Conservation (phyloP, 30 jellyfish, hydroid and myxozoan genomes). For the Aurelia sp. region DNA sequence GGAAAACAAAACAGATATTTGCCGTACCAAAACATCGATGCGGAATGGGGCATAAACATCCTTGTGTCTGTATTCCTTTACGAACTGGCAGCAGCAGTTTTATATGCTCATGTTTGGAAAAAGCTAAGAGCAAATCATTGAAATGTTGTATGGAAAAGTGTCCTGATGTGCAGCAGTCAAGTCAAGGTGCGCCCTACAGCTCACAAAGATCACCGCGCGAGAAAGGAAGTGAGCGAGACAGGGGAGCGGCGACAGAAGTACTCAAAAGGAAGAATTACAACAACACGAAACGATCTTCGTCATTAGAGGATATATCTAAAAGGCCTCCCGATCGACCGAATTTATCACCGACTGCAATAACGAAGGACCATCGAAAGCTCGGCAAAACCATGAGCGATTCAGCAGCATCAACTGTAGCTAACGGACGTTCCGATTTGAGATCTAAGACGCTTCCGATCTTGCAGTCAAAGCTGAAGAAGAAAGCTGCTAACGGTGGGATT, state of each 20-base stretch:
- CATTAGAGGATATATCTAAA: slow-evolving; percentile 14
- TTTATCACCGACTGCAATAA: background rate
- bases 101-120: slow-evolving; percentile 76
- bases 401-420: background rate
- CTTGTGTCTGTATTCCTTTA: slow-evolving; percentile 71
- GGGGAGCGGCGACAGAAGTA: slow-evolving; percentile 37
- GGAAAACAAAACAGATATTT: slow-evolving; percentile 43
- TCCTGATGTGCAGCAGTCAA: slow-evolving; percentile 32
- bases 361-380: background rate
- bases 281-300: slow-evolving; percentile 36
- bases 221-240: background rate
- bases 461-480: slow-evolving; percentile 50
- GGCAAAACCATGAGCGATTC: background rate
- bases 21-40: slow-evolving; percentile 79
- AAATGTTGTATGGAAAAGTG: slow-evolving; percentile 62
- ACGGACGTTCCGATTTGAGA: background rate
- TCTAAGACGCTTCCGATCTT: slow-evolving; percentile 40
- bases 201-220: slow-evolving; percentile 62
- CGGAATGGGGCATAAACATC: slow-evolving; percentile 78
- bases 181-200: slow-evolving; percentile 61
- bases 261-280: slow-evolving; percentile 41
- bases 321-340: background rate
- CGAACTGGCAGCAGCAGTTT: slow-evolving; percentile 82
- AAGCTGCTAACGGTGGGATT: slow-evolving; percentile 26
- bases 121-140: slow-evolving; percentile 47